Evolutionary conservation across 2,888 invertebrate genomes (phyloP), one percentile per base, ranked within the genome.

Genomic region (Eupithecia inturbata): DNA sequence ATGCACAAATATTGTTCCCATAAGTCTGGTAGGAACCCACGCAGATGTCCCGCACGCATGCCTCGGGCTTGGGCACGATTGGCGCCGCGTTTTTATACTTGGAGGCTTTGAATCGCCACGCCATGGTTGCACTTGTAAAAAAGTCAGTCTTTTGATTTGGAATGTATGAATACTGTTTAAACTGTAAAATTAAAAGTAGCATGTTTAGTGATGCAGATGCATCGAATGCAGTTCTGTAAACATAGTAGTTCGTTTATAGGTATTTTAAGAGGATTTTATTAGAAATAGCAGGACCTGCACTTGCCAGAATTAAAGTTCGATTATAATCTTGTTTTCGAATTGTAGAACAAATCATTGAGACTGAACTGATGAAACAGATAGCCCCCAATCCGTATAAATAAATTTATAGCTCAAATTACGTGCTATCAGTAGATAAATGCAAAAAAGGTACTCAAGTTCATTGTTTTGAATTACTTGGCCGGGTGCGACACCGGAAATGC

Each of bases 11-110:
- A 91, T 98, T 99, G 91, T 99, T 99, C 75, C 99, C 98, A 94
- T 97, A 98, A 26, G 98, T 98, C 89, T 98, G 98, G 91, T 99
- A 97, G 45, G 98, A 98, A 39, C 98, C 98, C 75, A 99, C 98
- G 84, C 97, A 97, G 82, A 99, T 96, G 89, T 99, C 99, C 81
- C 98, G 96, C 81, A 97, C 96, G 95, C 97, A 97, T 81, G 97
- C 97, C 95, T 99, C 99, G 76, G 98, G 98, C 90, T 99, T 99
- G 57, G 99, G 98, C 86, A 98, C 97, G 87, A 98, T 98, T 63
- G 99, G 98, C 82, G 98, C 97, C 79, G 99, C 98, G 97, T 99
- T 99, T 96, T 99, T 99, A 94, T 98, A 99, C 93, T 99, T 99
- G 78, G 99, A 99, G 89, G 98, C 98, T 95, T 99, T 99, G 95